Evolutionary conservation across 2,113 vertebrate species (phyloP).

Genomic region (Lepus europaeus): DNA sequence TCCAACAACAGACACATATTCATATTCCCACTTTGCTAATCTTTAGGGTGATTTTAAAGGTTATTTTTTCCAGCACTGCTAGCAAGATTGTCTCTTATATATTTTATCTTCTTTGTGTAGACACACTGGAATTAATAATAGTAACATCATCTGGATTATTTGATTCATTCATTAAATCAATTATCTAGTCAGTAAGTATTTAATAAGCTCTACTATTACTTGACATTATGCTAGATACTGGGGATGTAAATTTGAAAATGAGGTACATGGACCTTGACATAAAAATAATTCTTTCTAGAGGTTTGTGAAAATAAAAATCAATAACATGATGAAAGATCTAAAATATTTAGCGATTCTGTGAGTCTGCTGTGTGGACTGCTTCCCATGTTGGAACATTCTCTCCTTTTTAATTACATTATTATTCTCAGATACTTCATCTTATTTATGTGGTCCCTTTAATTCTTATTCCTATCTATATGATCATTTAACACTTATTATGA

Average conservation of each 20-base stretch:
- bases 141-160: not conserved
- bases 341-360: not conserved
- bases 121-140: not conserved
- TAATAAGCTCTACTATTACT: not conserved
- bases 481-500: no score
- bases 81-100: not conserved
- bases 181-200: not conserved
- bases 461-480: no score
- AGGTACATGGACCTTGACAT: not conserved
- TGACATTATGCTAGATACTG: not conserved
- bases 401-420: no score
- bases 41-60: not conserved
- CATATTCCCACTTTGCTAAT: not conserved
- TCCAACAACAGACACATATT: not conserved
- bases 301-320: not conserved
- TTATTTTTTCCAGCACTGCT: not conserved
- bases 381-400: no score
- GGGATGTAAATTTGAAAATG: not conserved
- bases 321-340: not conserved
- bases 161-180: not conserved
- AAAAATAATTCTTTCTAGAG: conserved; percentile 10
- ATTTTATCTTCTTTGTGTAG: not conserved
- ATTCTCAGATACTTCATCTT: no score
- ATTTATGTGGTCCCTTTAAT: no score
- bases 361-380: no score